Base-by-base conservation (phyloP, 2,888 invertebrate genomes). In the Campopleginae sp. region DNA sequence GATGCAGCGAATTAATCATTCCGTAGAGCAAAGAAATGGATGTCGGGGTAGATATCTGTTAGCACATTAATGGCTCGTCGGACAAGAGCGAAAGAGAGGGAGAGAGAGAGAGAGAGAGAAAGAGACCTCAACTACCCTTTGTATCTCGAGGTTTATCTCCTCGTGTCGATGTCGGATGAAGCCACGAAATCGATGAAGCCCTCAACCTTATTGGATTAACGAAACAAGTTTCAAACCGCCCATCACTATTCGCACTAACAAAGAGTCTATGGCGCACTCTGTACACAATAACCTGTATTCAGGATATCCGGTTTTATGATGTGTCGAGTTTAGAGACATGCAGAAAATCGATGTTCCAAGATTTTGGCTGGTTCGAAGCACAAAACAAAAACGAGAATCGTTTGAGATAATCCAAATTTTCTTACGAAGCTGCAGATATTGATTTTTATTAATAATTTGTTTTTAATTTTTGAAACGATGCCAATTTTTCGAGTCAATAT, bases 171-270 rank as follows among this genome's bases (percentile, higher is more conserved):
- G 44, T 44, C 10, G 19, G 68, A 75, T 79, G 54, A 58, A 46
- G 38, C 17, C 7, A 12, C 54, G 19, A 7, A 76, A 27, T 54
- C 76, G 65, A 65, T 72, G 76, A 77, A 72, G 19, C 80, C 76
- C 80, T 80, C 84, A 76, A 66, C 76, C 27, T 65, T 71, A 84
- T 84, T 84, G 80, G 84, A 84, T 80, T 80, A 76, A 71, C 76
- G 72, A 77, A 80, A 66, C 66, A 71, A 72, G 48, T 58, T 80
- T 71, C 66, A 72, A 76, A 80, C 71, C 66, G 80, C 38, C 80
- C 65, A 80, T 84, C 84, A 61, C 76, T 66, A 42, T 76, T 46
- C 54, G 27, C 27, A 19, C 80, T 63, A 77, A 77, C 76, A 76
- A 72, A 48, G 71, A 80, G 71, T 84, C 38, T 58, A 42, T 75